Evolutionary conservation across 2,797 vertebrate species (phyloP), one percentile per base, ranked within the genome.

Genomic region (Diplodus sargus): DNA sequence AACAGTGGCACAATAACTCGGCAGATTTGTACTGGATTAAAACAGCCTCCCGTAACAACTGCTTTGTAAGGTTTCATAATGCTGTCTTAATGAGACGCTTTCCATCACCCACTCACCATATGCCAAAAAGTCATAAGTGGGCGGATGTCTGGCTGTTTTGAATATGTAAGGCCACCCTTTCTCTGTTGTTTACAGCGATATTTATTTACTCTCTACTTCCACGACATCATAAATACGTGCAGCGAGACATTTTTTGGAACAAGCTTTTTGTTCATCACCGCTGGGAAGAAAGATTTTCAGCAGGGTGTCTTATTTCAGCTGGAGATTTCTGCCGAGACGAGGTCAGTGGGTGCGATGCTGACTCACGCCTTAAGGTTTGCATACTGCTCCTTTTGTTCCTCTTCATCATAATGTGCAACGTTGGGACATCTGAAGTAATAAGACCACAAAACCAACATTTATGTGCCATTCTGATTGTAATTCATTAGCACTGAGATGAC

Each of bases 61-160:
- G 62, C 83, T 83, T 53, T 68, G 71, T 79, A 78, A 76, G 70
- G 71, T 85, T 88, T 87, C 67, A 85, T 83, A 76, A 85, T 74
- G 17, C 81, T 62, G 65, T 87, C 79, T 80, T 89, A 91, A 93
- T 93, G 84, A 87, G 74, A 90, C 86, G 78, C 70, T 83, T 82
- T 86, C 88, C 79, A 34, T 90, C 91, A 89, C 92, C 92, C 90
- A 93, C 89, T 80, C 90, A 90, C 79, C 88, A 83, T 91, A 87
- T 85, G 88, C 84, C 70, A 83, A 87, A 90, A 90, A 84, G 79
- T 79, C 70, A 39, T 25, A 49, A 39, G 90, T 90, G 79, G 89
- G 91, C 70, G 91, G 87, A 88, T 86, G 87, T 86, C 90, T 85
- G 70, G 75, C 78, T 84, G 64, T 82, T 84, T 85, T 78, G 53